These are phyloP conservation scores for Ceramica pisi DNA, from an alignment of 2,888 invertebrate genomes.

Conservation along the genomic window DNA sequence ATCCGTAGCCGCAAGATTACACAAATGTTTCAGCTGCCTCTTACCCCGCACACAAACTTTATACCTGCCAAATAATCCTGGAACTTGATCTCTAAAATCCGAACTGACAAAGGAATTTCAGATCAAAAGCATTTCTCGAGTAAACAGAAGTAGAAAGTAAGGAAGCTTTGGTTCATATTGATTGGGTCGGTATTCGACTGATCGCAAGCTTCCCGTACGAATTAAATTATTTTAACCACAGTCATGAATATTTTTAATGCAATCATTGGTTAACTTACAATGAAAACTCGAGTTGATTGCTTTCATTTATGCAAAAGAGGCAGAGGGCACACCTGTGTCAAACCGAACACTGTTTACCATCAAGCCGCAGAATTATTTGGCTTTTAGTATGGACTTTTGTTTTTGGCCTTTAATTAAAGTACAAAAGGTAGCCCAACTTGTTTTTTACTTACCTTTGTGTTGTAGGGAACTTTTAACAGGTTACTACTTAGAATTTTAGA, in stretches of 20 bases:
- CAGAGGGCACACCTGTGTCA: conserved; percentile 22
- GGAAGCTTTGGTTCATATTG: conserved; percentile 3
- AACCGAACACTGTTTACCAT: conserved; percentile 23
- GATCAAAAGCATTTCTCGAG: conserved; percentile 39
- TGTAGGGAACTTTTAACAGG: not conserved
- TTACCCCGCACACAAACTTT: conserved; percentile 32
- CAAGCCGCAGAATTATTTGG: conserved; percentile 31
- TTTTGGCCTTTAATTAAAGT: conserved; percentile 15
- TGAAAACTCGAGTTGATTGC: conserved; percentile 31
- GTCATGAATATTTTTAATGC: conserved; percentile 6
- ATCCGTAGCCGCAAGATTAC: conserved; percentile 24
- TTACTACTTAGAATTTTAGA: conserved; percentile 8
- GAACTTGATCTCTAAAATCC: conserved; percentile 37
- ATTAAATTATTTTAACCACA: not conserved
- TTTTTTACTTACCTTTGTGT: conserved; percentile 36
- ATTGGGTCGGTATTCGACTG: not conserved
- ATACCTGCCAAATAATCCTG: conserved; percentile 40
- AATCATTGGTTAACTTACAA: conserved; percentile 8
- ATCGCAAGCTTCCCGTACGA: not conserved
- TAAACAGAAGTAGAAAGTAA: conserved; percentile 12
- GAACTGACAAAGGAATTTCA: conserved; percentile 38
- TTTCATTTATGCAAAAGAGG: conserved; percentile 33
- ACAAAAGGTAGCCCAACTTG: conserved; percentile 18
- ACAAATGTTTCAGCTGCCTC: conserved; percentile 17
- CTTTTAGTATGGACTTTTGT: conserved; percentile 20